A percentile compares a stretch with the other conserved stretches of the same genome.
Evolutionary conservation across 2,888 invertebrate genomes (phyloP).

Genomic region (Cyrtodaria siliqua): DNA sequence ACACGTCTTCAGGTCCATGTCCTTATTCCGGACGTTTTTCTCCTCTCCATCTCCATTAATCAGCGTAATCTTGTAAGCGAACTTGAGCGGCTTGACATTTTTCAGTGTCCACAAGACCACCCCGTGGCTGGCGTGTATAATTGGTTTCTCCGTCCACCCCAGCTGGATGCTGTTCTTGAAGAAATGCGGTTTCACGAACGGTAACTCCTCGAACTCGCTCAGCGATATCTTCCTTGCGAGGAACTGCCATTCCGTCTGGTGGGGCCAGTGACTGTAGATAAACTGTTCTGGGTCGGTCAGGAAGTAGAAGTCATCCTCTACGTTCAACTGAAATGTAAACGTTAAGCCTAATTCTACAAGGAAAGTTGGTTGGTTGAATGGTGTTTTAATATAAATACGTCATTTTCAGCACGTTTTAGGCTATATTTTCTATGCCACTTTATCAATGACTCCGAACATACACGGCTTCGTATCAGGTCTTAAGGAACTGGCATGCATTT

Average conservation of each 20-base stretch:
- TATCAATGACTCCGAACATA: too few species aligned
- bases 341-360: too few species aligned
- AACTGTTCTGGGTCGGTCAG: conserved; percentile 73
- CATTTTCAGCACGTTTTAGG: too few species aligned
- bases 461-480: too few species aligned
- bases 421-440: too few species aligned
- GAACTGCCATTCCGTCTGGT: conserved; percentile 72
- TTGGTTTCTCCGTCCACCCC: conserved; percentile 66
- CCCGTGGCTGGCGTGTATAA: conserved; percentile 63
- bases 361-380: too few species aligned
- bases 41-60: conserved; percentile 19
- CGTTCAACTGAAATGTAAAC: conserved; percentile 50
- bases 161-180: conserved; percentile 64
- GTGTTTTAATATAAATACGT: too few species aligned
- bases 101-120: conserved; percentile 67
- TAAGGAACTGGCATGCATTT: too few species aligned
- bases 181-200: conserved; percentile 71
- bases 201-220: conserved; percentile 69
- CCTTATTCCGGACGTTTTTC: conserved; percentile 34
- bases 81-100: conserved; percentile 63
- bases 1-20: conserved; percentile 57
- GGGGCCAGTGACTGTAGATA: conserved; percentile 71
- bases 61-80: conserved; percentile 58
- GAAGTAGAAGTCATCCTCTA: conserved; percentile 70
- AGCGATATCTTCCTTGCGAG: conserved; percentile 67